A percentile compares a stretch with the other conserved stretches of the same genome.
Conservation (phyloP, 2,113 vertebrate species). For the Chiloscyllium plagiosum region DNA sequence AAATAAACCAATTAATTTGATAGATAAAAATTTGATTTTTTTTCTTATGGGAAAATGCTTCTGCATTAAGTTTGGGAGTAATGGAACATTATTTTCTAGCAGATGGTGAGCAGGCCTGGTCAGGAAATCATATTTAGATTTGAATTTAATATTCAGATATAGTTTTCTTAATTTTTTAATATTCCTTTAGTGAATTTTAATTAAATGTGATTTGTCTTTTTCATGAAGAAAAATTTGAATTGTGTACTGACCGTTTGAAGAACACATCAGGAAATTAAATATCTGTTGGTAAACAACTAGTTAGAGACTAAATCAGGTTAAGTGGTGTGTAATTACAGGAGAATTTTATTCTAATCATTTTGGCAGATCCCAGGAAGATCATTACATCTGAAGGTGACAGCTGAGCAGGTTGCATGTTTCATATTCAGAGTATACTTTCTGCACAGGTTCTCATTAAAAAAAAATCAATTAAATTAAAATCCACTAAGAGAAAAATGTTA, state of each 20-base stretch:
- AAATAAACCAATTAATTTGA: neutral
- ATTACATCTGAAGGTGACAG: neutral
- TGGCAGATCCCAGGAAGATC: neutral
- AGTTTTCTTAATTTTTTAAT: constrained; percentile 8
- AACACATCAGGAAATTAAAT: neutral
- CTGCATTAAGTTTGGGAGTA: neutral
- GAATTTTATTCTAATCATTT: constrained; percentile 3
- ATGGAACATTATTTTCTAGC: neutral
- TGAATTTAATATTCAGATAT: neutral
- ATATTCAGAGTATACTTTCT: neutral
- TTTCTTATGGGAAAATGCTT: neutral
- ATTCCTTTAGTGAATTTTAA: constrained; percentile 19
- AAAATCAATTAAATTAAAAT: neutral
- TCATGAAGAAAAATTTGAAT: neutral
- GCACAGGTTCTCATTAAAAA: neutral
- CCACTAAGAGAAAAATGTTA: neutral
- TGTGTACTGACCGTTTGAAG: neutral
- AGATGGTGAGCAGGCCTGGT: neutral
- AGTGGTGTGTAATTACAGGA: neutral
- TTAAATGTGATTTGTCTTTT: constrained; percentile 12
- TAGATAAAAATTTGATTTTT: neutral
- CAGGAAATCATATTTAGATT: neutral
- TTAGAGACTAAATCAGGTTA: neutral
- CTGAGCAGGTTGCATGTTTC: neutral
- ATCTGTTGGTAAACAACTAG: neutral